Evolutionary conservation across 2,113 vertebrate species (phyloP).

Genomic region (Colistium nudipinnis): DNA sequence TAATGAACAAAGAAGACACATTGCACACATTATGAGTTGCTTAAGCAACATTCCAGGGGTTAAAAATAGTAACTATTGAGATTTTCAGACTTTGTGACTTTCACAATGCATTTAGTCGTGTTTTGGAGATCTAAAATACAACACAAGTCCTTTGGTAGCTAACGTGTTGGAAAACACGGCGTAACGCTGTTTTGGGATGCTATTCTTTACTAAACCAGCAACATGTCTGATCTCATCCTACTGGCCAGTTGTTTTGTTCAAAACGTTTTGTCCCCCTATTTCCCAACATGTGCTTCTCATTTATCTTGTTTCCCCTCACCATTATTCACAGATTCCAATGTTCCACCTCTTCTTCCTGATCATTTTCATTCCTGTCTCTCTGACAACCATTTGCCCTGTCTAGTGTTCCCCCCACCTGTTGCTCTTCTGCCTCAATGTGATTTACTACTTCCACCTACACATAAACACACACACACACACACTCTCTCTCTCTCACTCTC

Average conservation of each 20-base stretch:
- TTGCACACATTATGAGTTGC: no score
- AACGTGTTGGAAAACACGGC: background rate
- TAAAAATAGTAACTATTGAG: no score
- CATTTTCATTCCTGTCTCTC: conserved; percentile 43
- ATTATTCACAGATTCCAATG: conserved; percentile 46
- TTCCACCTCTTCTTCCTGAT: conserved; percentile 48
- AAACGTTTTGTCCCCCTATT: background rate
- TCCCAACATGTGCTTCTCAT: conserved; percentile 52
- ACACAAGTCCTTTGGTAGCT: background rate
- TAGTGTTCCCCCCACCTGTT: conserved; percentile 72
- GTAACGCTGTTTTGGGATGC: no score
- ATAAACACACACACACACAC: background rate
- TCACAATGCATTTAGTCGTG: background rate
- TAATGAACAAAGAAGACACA: no score
- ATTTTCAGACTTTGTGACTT: no score
- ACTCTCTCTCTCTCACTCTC: background rate
- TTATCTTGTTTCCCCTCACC: conserved; percentile 52
- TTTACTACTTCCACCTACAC: conserved; percentile 44
- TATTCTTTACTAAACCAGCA: background rate
- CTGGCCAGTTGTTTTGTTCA: background rate
- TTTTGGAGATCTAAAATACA: background rate
- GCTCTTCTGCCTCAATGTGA: conserved; percentile 61
- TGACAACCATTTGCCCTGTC: conserved; percentile 8
- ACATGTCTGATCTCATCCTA: background rate
- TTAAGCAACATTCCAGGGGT: no score